A percentile compares a stretch with the other conserved stretches of the same genome.
Conservation (phyloP, 2,113 vertebrate species). For the Bujurquina vittata region DNA sequence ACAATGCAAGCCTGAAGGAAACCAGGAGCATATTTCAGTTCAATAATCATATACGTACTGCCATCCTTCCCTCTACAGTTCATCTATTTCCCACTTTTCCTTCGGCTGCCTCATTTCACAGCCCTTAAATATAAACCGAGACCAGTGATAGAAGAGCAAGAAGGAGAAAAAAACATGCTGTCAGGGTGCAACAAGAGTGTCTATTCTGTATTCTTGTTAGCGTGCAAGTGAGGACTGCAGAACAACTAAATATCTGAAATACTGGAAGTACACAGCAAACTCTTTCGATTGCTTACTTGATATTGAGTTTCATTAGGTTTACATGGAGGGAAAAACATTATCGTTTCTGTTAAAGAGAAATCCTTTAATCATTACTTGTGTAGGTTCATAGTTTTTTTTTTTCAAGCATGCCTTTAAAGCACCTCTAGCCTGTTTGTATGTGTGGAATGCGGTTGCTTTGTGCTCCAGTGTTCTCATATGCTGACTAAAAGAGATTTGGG, state of each 20-base stretch:
- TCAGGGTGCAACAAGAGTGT: neutral
- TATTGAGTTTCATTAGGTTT: neutral
- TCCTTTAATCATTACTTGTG: neutral
- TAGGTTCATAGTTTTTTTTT: neutral
- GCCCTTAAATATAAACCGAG: slow-evolving; percentile 35
- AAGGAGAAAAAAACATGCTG: neutral
- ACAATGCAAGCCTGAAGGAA: slow-evolving; percentile 35
- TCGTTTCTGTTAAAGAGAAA: neutral
- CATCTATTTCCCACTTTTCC: slow-evolving; percentile 30
- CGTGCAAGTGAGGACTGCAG: neutral
- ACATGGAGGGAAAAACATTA: neutral
- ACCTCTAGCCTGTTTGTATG: neutral
- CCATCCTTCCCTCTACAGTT: slow-evolving; percentile 19
- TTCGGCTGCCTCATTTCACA: slow-evolving; percentile 47
- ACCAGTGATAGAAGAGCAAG: slow-evolving; percentile 1
- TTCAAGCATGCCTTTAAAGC: neutral
- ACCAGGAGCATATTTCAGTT: slow-evolving; percentile 41
- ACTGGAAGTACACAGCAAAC: neutral
- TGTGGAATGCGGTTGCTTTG: neutral
- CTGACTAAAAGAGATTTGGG: neutral
- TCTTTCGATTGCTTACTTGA: neutral
- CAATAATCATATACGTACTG: slow-evolving; percentile 35
- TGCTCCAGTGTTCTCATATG: neutral
- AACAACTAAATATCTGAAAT: neutral
- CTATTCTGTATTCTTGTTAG: neutral